Base-by-base conservation (phyloP, 2,888 invertebrate species). In the Pycnomerus fuliginosus region DNA sequence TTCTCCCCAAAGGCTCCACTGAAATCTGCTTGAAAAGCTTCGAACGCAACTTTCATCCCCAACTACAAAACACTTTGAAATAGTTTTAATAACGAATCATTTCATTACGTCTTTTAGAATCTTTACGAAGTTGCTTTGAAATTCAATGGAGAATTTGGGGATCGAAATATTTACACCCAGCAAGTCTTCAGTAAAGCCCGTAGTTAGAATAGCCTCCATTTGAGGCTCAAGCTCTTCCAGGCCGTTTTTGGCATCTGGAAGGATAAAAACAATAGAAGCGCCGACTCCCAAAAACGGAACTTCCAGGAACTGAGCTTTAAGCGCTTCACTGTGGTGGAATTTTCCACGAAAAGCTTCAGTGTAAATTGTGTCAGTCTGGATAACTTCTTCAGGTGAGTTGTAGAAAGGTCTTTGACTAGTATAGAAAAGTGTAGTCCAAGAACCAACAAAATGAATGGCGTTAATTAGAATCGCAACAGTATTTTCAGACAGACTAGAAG, bases 381-480 rank as follows among this genome's bases (percentile, higher is more conserved):
- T 49, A 5, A 50, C 25, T 3, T 56, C 40, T 2, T 40, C 52
- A 3, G 42, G 41, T 11, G 44, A 46, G 3, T 39, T 39, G 40
- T 55, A 58, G 44, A 69, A 69, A 3, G 53, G 50, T 28, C 50
- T 38, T 15, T 54, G 30, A 30, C 44, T 44, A 3, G 41, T 39
- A 16, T 52, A 46, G 32, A 65, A 65, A 8, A 44, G 44, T n/a
- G 44, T 44, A 1, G 29, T 29, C 66, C 66, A 67, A 36, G 53
- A 53, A 15, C 60, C 69, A n/a, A 61, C 60, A 41, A 71, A 67
- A 43, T 71, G 64, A 27, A 70, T 31, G 2, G 70, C 66, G 40
- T 71, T 71, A 2, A 69, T 60, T 22, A 71, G 48, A 3, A 70
- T 50, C 35, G 68, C 32, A 30, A 53, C 52, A 1, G 66, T 67